Evolutionary conservation across 2,113 vertebrate species (phyloP).

Genomic region (Periophthalmus modestus): DNA sequence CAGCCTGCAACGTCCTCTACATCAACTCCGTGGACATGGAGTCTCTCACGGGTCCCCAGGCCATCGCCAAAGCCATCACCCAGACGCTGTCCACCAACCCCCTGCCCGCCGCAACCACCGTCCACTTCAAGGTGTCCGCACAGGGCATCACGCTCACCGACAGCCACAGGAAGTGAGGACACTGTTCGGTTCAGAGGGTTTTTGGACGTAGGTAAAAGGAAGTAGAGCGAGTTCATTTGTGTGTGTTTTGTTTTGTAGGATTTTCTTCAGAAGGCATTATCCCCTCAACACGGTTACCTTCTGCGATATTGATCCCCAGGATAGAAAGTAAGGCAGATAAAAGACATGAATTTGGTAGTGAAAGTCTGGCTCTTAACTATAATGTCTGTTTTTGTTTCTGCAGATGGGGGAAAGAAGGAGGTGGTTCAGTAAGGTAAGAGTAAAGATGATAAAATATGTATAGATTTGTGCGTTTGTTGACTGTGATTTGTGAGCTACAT

Average conservation of each 20-base stretch:
- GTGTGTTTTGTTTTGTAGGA: constrained; percentile 66
- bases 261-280: constrained; percentile 96
- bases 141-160: constrained; percentile 97
- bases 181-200: background rate
- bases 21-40: constrained; percentile 98
- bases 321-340: constrained; percentile 88
- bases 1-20: constrained; percentile 95
- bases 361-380: background rate
- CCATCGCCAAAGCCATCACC: constrained; percentile 88
- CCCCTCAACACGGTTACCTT: constrained; percentile 91
- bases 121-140: constrained; percentile 94
- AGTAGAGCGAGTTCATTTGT: background rate
- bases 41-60: constrained; percentile 94
- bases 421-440: constrained; percentile 80
- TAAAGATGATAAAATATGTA: background rate
- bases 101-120: constrained; percentile 82
- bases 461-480: background rate
- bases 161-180: constrained; percentile 96
- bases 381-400: background rate
- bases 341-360: too few species aligned
- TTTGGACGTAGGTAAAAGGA: background rate
- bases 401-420: constrained; percentile 84
- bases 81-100: constrained; percentile 86
- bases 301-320: constrained; percentile 91
- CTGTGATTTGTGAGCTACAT: background rate